Percentiles rank a stretch among this genome's conserved stretches.
phyloP scores from a whole-genome alignment of 2,888 invertebrate species.

The Hypena proboscidalis region DNA sequence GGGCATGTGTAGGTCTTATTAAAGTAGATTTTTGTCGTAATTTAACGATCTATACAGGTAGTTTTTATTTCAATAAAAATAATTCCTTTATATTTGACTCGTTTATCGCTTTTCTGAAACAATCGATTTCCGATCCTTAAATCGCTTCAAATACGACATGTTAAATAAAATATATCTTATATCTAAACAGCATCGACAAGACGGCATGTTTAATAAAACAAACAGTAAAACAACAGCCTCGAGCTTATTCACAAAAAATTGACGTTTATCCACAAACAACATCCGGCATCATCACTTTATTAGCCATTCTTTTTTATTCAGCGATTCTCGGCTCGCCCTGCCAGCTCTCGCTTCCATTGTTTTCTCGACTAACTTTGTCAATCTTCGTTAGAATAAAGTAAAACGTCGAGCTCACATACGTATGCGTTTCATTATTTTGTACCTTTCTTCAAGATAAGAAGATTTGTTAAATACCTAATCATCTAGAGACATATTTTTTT shows the following conservation, averaged over 20 bases:
- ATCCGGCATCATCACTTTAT: conserved; percentile 50
- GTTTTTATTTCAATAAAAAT: too few species aligned
- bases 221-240: conserved; percentile 29
- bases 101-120: too few species aligned
- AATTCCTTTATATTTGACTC: too few species aligned
- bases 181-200: conserved; percentile 30
- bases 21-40: too few species aligned
- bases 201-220: conserved; percentile 32
- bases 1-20: too few species aligned
- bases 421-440: too few species aligned
- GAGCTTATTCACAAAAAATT: conserved; percentile 39
- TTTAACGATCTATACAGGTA: too few species aligned
- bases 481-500: too few species aligned
- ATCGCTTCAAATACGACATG: conserved; percentile 16
- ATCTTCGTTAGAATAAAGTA: conserved; percentile 53
- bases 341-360: conserved; percentile 41
- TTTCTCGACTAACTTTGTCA: conserved; percentile 53
- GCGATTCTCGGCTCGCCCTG: conserved; percentile 40
- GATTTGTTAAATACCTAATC: too few species aligned
- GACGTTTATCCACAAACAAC: conserved; percentile 43
- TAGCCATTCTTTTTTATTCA: conserved; percentile 47
- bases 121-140: background rate
- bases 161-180: conserved; percentile 36
- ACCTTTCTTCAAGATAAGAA: too few species aligned
- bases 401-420: too few species aligned